These are phyloP conservation scores for Pangasius mekongensis DNA, from an alignment of 2,797 vertebrate species.

Conservation along the genomic window DNA sequence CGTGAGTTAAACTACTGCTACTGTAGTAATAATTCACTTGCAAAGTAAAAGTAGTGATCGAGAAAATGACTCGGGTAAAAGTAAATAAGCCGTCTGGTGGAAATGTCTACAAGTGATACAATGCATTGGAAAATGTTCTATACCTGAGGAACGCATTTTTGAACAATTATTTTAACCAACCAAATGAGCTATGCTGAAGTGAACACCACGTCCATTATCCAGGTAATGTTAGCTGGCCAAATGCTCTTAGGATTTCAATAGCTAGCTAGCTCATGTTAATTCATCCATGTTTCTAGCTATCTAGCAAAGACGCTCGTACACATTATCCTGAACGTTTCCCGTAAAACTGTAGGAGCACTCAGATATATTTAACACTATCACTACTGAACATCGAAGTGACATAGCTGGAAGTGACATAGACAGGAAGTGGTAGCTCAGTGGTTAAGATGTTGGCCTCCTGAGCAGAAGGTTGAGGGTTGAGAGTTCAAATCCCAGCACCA, in stretches of 20 bases:
- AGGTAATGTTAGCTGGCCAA: neutral
- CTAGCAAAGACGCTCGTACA: neutral
- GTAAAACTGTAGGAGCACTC: neutral
- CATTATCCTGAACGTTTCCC: neutral
- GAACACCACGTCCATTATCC: neutral
- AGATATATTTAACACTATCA: neutral
- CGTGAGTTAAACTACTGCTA: neutral
- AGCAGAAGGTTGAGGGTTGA: too few species aligned
- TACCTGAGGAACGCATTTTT: neutral
- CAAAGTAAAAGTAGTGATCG: neutral
- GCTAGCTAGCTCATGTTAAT: neutral
- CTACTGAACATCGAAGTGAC: neutral
- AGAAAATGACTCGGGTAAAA: neutral
- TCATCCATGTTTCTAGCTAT: neutral
- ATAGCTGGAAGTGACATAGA: too few species aligned
- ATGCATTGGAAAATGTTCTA: neutral
- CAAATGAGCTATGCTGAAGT: neutral
- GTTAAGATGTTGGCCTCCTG: too few species aligned
- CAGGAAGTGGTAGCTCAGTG: too few species aligned
- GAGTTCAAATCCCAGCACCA: too few species aligned
- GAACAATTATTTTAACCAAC: neutral
- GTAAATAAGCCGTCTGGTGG: neutral
- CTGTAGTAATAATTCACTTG: neutral
- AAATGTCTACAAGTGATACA: neutral
- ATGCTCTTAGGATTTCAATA: neutral